Evolutionary conservation across 2,113 vertebrate genomes (phyloP), one percentile per base, ranked within the genome.

Genomic region (Pterocles gutturalis): DNA sequence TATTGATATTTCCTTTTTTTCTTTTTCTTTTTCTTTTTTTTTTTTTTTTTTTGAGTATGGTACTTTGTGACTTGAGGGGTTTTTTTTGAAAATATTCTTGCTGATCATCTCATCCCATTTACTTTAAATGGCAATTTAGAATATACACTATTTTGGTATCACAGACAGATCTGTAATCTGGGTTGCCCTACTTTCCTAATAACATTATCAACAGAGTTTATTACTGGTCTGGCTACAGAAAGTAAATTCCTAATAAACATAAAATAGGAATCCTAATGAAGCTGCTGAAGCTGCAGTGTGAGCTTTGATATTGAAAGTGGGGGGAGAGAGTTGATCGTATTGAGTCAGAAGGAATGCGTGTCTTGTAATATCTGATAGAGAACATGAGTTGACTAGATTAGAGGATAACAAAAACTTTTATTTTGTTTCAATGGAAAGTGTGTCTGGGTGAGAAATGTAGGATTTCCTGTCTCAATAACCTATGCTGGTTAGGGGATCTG

Each of bases 221-320:
- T 92, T 95, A 81, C 22, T 85, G 62, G 48, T 69, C 89, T 96
- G 81, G 48, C 66, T 85, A 78, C 51, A 89, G 90, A 89, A 91
- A 83, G 55, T 45, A 92, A 93, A 80, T 95, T 95, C 58, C 79
- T 83, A 92, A 45, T 87, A 92, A 97, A 95, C 49, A 80, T 51
- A 73, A 77, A 75, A 41, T 36, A 88, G 38, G 45, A 93, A 87
- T 95, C 79, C 31, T 90, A 89, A 89, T 83, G 89, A 96, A 96
- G 84, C 87, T 53, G 29, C 65, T 93, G 90, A 87, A 93, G 58
- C 83, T 92, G 65, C 79, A 79, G 25, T 45, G 29, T 2, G 8
- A 95, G 54, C 46, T 94, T 91, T 83, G 79, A 81, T 91, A 75
- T 78, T 67, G 91, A 31, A 93, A 66, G 43, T 22, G 10, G 48